Percentiles rank a stretch among this genome's conserved stretches.
These are phyloP conservation scores for Andricus quercusramuli DNA, from an alignment of 2,888 invertebrate genomes.

Conservation along the genomic window DNA sequence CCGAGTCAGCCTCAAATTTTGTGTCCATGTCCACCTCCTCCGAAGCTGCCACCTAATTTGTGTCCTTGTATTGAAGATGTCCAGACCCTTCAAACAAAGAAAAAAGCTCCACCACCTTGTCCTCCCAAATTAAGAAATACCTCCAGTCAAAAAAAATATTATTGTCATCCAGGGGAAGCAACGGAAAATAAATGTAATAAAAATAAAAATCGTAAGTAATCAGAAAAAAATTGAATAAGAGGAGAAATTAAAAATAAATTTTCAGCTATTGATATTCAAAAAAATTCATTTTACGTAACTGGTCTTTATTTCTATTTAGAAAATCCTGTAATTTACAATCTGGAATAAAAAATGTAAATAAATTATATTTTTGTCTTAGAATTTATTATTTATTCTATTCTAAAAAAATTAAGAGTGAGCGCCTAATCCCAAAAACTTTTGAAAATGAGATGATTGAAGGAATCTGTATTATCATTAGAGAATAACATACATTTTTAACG, in stretches of 20 bases:
- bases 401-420: too few species aligned
- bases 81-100: background rate
- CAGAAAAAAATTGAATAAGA: background rate
- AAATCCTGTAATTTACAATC: background rate
- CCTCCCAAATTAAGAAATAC: slow-evolving; percentile 53
- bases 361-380: too few species aligned
- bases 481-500: too few species aligned
- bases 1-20: slow-evolving; percentile 64
- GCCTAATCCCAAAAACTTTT: too few species aligned
- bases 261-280: background rate
- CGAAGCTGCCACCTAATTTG: slow-evolving; percentile 67
- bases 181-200: background rate
- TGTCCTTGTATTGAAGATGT: slow-evolving; percentile 64
- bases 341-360: background rate
- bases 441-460: too few species aligned
- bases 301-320: background rate
- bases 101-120: slow-evolving; percentile 54
- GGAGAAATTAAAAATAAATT: background rate
- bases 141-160: slow-evolving; percentile 21
- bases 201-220: background rate
- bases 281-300: too few species aligned
- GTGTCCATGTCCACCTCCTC: slow-evolving; percentile 68
- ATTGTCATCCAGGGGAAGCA: background rate
- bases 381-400: too few species aligned
- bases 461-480: too few species aligned